Evolutionary conservation across 2,888 invertebrate species (phyloP).

Genomic region (Diadromus collaris): DNA sequence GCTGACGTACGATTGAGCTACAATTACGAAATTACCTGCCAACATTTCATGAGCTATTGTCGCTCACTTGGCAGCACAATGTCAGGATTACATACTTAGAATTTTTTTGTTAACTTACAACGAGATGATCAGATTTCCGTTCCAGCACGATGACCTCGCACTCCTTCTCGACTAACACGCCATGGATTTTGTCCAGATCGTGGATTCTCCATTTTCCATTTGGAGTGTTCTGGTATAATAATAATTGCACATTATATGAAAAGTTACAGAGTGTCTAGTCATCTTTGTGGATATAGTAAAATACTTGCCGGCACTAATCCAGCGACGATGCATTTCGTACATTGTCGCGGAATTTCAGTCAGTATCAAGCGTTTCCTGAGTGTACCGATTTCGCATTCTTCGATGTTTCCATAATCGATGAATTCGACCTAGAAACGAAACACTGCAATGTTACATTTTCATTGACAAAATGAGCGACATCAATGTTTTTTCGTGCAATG

Average conservation of each 20-base stretch:
- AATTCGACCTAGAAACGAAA: constrained; percentile 82
- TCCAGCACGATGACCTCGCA: constrained; percentile 81
- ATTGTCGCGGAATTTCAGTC: constrained; percentile 85
- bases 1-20: too few species aligned
- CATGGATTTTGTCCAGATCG: constrained; percentile 85
- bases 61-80: not conserved
- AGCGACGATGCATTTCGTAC: constrained; percentile 83
- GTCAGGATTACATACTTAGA: not conserved
- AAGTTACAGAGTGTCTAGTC: constrained; percentile 1
- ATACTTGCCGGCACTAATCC: constrained; percentile 81
- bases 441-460: not conserved
- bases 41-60: not conserved
- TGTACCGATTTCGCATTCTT: constrained; percentile 82
- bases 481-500: not conserved
- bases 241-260: constrained; percentile 41
- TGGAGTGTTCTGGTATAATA: constrained; percentile 49
- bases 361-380: constrained; percentile 83
- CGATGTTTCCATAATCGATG: constrained; percentile 92
- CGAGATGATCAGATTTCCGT: constrained; percentile 58
- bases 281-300: not conserved
- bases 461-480: constrained; percentile 4
- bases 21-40: too few species aligned
- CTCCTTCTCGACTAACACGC: constrained; percentile 82
- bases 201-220: constrained; percentile 80
- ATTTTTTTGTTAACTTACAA: constrained; percentile 69